These are phyloP conservation scores for Camponotus fellah DNA, from an alignment of 2,888 invertebrate species.

Conservation along the genomic window DNA sequence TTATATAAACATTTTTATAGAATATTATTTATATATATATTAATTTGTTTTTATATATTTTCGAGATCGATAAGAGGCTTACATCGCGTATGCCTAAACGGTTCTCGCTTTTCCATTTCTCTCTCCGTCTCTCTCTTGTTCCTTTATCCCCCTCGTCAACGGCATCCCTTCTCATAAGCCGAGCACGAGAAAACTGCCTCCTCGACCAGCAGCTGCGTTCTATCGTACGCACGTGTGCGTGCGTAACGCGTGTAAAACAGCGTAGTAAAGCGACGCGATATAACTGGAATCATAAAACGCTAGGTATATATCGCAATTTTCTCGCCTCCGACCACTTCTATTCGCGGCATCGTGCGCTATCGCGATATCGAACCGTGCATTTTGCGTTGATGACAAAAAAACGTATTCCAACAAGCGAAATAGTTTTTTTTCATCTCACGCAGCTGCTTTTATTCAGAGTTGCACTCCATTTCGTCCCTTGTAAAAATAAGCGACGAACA, in stretches of 20 bases:
- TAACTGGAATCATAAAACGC: conserved; percentile 68
- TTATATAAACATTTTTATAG: not conserved
- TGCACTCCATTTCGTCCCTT: not conserved
- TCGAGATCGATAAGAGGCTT: conserved; percentile 40
- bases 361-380: conserved; percentile 51
- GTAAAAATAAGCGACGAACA: not conserved
- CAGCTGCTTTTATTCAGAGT: conserved; percentile 13
- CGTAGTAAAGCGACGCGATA: conserved; percentile 47
- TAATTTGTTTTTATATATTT: not conserved
- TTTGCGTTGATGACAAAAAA: conserved; percentile 33
- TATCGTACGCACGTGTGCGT: conserved; percentile 34
- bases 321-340: conserved; percentile 45
- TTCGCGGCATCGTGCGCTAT: conserved; percentile 45
- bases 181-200: conserved; percentile 42
- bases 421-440: not conserved
- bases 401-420: conserved; percentile 15
- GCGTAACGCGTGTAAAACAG: conserved; percentile 41
- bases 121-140: conserved; percentile 23
- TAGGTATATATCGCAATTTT: conserved; percentile 67
- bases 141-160: conserved; percentile 38
- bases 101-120: not conserved
- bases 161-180: conserved; percentile 44
- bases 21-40: not conserved
- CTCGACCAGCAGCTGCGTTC: conserved; percentile 43
- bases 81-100: conserved; percentile 20